These are phyloP conservation scores for Zalophus californianus DNA, from an alignment of 2,797 vertebrate genomes.

Conservation along the genomic window DNA sequence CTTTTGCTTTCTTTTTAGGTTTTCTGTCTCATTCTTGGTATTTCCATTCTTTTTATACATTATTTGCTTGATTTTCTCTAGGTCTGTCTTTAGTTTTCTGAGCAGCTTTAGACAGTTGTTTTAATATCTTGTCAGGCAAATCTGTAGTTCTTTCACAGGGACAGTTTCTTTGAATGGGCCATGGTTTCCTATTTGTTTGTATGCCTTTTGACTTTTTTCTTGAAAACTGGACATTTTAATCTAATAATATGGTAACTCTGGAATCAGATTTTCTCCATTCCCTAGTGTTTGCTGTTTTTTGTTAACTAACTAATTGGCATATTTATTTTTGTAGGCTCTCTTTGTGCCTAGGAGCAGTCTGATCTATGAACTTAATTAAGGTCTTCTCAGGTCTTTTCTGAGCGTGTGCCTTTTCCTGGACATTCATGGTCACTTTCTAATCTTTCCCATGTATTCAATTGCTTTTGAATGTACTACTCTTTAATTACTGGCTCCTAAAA, in stretches of 20 bases:
- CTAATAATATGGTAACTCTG: neutral
- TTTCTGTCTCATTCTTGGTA: neutral
- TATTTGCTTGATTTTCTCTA: neutral
- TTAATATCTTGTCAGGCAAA: neutral
- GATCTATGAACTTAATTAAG: neutral
- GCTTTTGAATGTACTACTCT: neutral
- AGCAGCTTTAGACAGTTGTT: neutral
- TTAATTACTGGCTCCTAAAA: neutral
- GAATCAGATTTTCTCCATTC: neutral
- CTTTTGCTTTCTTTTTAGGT: neutral
- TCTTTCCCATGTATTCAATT: neutral
- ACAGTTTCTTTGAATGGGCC: neutral
- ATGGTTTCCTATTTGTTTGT: neutral
- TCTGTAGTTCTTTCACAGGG: neutral
- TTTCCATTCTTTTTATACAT: neutral
- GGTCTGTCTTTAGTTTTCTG: neutral
- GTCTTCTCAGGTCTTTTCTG: neutral
- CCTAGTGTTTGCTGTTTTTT: neutral
- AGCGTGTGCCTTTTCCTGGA: neutral
- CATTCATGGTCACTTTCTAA: neutral
- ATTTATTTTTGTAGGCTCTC: neutral
- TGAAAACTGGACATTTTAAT: neutral
- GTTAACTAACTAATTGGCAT: neutral
- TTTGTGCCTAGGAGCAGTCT: neutral
- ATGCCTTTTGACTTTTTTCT: neutral